phyloP scores from a whole-genome alignment of 2,888 invertebrate species.

The Carabus problematicus region DNA sequence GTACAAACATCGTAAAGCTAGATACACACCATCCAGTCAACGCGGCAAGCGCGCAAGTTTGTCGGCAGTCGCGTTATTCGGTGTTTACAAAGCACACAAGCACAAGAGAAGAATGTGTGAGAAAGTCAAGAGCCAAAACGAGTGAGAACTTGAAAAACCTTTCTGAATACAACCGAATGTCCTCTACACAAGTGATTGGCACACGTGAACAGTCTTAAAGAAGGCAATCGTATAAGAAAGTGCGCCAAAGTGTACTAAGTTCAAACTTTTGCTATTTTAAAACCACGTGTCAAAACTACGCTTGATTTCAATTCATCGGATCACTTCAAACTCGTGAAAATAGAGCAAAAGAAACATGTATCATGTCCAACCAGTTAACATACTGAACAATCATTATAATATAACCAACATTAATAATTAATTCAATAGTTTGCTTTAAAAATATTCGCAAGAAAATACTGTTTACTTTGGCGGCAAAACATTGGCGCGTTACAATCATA shows the following conservation, averaged over 20 bases:
- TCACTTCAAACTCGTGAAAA: no score
- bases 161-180: slow-evolving; percentile 6
- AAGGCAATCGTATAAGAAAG: slow-evolving; percentile 36
- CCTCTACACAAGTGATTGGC: slow-evolving; percentile 31
- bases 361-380: no score
- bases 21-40: no score
- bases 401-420: no score
- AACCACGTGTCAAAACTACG: no score
- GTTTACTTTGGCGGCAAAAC: slow-evolving; percentile 19
- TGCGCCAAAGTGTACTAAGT: slow-evolving; percentile 33
- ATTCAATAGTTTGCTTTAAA: neutral
- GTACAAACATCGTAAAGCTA: neutral
- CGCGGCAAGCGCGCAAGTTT: no score
- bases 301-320: no score
- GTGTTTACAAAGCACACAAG: no score
- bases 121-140: no score
- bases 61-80: no score
- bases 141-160: neutral
- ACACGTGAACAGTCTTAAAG: slow-evolving; percentile 41
- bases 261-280: slow-evolving; percentile 6
- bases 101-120: no score
- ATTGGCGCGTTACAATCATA: neutral
- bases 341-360: neutral
- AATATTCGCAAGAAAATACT: slow-evolving; percentile 25
- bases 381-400: neutral